Evolutionary conservation across 2,797 vertebrate species (phyloP).

Genomic region (Scomberomorus guttatus): DNA sequence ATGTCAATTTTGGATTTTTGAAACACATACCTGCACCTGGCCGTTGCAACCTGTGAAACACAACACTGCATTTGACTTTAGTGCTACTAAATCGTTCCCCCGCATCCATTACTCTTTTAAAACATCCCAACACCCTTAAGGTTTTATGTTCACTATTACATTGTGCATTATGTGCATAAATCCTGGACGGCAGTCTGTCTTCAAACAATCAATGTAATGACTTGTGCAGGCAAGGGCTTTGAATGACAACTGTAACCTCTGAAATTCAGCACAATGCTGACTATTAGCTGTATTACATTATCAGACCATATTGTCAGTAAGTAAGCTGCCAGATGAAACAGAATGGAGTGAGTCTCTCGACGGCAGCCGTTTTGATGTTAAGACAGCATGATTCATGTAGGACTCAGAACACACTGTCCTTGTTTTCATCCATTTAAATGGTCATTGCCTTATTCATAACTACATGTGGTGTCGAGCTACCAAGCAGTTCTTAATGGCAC

Average conservation of each 20-base stretch:
- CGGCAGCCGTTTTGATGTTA: conserved; percentile 55
- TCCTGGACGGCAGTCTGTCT: conserved; percentile 37
- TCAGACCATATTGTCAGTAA: conserved; percentile 45
- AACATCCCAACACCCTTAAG: conserved; percentile 37
- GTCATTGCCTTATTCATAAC: conserved; percentile 57
- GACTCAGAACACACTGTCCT: conserved; percentile 51
- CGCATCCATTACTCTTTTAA: conserved; percentile 35
- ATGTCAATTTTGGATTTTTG: conserved; percentile 49
- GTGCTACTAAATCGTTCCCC: conserved; percentile 23
- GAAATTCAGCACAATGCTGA: conserved; percentile 35
- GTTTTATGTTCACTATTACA: conserved; percentile 51
- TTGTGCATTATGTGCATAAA: conserved; percentile 43
- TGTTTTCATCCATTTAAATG: conserved; percentile 56
- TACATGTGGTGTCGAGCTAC: conserved; percentile 19
- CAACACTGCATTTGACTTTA: conserved; percentile 10
- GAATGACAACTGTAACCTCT: conserved; percentile 48
- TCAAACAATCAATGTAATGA: conserved; percentile 46
- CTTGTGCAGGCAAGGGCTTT: conserved; percentile 40
- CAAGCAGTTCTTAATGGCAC: conserved; percentile 21
- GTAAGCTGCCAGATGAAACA: conserved; percentile 50
- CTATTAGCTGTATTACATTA: conserved; percentile 41
- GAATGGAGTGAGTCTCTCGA: conserved; percentile 35
- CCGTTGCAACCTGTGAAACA: conserved; percentile 42
- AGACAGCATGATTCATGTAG: conserved; percentile 38
- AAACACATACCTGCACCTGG: conserved; percentile 37